These are phyloP conservation scores for Hyposoter dolosus DNA, from an alignment of 2,888 invertebrate genomes.

Conservation along the genomic window DNA sequence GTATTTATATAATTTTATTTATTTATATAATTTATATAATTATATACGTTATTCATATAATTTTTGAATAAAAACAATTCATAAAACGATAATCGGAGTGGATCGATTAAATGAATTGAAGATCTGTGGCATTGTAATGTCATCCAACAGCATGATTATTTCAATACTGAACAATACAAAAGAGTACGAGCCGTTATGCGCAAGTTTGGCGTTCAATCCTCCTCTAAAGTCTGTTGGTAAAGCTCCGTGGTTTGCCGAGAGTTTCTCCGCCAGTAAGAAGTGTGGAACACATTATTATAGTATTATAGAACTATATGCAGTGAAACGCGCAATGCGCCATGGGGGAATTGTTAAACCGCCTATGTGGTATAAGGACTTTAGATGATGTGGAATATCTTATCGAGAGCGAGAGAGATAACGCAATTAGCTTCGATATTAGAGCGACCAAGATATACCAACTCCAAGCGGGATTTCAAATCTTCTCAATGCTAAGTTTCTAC, in stretches of 20 bases:
- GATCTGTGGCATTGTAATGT: background rate
- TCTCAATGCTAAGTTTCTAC: slow-evolving; percentile 53
- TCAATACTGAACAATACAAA: slow-evolving; percentile 28
- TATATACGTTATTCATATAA: no score
- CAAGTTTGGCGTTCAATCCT: slow-evolving; percentile 25
- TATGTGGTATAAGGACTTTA: slow-evolving; percentile 26
- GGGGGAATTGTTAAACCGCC: slow-evolving; percentile 27
- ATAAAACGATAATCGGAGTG: no score
- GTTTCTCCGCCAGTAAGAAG: slow-evolving; percentile 16
- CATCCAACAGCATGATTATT: slow-evolving; percentile 5
- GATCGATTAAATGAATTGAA: no score
- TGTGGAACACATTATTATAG: slow-evolving; percentile 31
- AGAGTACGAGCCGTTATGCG: slow-evolving; percentile 20
- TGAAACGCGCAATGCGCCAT: slow-evolving; percentile 27
- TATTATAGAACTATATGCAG: slow-evolving; percentile 20
- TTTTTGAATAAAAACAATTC: no score
- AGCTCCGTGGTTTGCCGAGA: background rate
- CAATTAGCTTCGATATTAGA: background rate
- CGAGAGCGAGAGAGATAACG: slow-evolving; percentile 15
- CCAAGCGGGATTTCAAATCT: slow-evolving; percentile 3
- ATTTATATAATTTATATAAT: no score
- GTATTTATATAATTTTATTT: no score
- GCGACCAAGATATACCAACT: slow-evolving; percentile 5
- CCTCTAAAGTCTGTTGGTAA: background rate
- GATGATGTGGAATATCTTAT: slow-evolving; percentile 16